Percentiles rank a stretch among this genome's conserved stretches.
These are phyloP conservation scores for Zaprionus obscuricornis DNA, from an alignment of 2,888 invertebrate genomes.

Conservation along the genomic window DNA sequence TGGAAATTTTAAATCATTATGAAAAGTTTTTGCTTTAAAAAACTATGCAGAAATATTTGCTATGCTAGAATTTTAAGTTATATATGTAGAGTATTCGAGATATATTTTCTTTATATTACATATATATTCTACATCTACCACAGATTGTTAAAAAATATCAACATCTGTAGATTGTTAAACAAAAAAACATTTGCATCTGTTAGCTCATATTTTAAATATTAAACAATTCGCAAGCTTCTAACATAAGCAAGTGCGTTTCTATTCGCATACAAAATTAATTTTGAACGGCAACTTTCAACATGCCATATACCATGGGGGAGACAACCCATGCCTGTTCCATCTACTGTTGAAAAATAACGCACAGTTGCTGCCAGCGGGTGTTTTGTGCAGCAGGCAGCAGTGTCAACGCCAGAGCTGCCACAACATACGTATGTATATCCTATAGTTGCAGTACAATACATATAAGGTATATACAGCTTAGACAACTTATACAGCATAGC, in stretches of 20 bases:
- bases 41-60: background rate
- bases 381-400: slow-evolving; percentile 1
- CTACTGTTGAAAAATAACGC: background rate
- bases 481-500: too few relatives aligned
- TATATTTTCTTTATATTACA: background rate
- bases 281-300: slow-evolving; percentile 45
- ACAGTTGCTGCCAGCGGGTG: slow-evolving; percentile 21
- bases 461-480: too few relatives aligned
- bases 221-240: slow-evolving; percentile 11
- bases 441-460: slow-evolving; percentile 4
- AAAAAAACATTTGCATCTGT: slow-evolving; percentile 36
- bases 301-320: too few relatives aligned
- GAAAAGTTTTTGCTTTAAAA: background rate
- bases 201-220: slow-evolving; percentile 42
- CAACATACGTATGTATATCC: slow-evolving; percentile 29
- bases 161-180: background rate
- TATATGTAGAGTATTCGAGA: background rate
- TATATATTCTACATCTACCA: background rate
- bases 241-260: slow-evolving; percentile 36
- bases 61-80: background rate
- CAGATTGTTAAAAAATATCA: background rate
- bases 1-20: slow-evolving; percentile 7
- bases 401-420: slow-evolving; percentile 10
- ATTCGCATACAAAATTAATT: slow-evolving; percentile 64
- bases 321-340: background rate